Percentiles rank a stretch among this genome's conserved stretches.
These are phyloP conservation scores for Tragelaphus scriptus DNA, from an alignment of 2,113 vertebrate species.

Conservation along the genomic window DNA sequence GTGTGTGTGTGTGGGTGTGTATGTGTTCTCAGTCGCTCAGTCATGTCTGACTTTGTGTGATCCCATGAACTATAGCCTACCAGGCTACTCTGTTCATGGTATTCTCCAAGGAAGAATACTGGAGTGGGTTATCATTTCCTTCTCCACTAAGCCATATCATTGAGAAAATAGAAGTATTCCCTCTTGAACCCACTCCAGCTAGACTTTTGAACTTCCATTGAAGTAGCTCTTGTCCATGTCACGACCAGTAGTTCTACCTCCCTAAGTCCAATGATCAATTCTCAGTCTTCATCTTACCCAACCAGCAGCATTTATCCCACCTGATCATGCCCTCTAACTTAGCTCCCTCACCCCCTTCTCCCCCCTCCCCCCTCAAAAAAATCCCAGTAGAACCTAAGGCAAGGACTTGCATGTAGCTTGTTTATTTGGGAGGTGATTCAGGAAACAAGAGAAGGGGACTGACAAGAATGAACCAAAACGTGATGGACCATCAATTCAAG, in stretches of 20 bases:
- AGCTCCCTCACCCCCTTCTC: not conserved
- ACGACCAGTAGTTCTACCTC: not conserved
- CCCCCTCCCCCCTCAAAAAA: fast-evolving
- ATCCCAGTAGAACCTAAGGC: not conserved
- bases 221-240: not conserved
- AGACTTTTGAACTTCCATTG: not conserved
- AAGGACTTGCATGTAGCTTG: not conserved
- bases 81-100: not conserved
- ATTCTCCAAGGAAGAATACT: not conserved
- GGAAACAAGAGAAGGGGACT: not conserved
- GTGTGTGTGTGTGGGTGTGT: too few species aligned
- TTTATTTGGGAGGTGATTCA: not conserved
- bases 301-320: not conserved
- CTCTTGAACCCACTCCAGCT: not conserved
- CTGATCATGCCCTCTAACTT: not conserved
- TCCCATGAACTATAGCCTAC: not conserved
- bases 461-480: not conserved
- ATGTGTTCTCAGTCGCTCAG: not conserved
- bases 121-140: not conserved
- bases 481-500: not conserved
- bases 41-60: not conserved
- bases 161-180: not conserved
- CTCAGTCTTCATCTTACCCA: not conserved
- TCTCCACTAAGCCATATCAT: not conserved
- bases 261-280: not conserved